These are phyloP conservation scores for Orientallactaga sibirica DNA, from an alignment of 2,797 vertebrate species.

Conservation along the genomic window DNA sequence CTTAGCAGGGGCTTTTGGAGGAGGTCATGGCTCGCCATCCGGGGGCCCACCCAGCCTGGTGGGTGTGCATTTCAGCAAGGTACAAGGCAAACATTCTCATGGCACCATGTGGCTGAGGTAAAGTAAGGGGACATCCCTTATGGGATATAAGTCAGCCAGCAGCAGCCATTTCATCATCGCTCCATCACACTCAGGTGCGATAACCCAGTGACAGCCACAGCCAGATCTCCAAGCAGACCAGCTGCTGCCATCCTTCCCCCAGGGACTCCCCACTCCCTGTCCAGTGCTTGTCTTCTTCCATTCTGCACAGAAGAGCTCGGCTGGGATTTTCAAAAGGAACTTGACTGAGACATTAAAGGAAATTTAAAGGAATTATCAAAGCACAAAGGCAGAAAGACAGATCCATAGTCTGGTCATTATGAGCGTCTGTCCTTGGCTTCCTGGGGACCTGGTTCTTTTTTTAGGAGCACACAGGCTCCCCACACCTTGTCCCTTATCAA, in stretches of 20 bases:
- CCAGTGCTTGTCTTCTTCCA: constrained; percentile 16
- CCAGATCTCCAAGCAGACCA: background rate
- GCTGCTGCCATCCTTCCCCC: background rate
- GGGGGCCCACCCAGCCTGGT: background rate
- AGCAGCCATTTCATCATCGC: too few species aligned
- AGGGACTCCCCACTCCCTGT: background rate
- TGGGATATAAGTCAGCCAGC: background rate
- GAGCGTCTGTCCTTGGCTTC: constrained; percentile 62
- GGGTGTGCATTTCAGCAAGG: background rate
- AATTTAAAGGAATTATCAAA: constrained; percentile 71
- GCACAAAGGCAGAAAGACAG: constrained; percentile 22
- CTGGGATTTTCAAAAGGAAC: constrained; percentile 68
- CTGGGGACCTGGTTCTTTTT: constrained; percentile 12
- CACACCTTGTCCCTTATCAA: background rate
- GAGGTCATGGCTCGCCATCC: background rate
- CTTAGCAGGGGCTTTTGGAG: background rate
- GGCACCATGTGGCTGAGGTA: background rate
- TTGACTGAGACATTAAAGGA: constrained; percentile 76
- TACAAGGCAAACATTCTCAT: background rate
- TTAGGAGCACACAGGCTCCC: background rate
- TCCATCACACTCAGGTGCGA: background rate
- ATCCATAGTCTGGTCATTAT: constrained; percentile 22
- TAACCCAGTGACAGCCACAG: background rate
- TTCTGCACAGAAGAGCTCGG: constrained; percentile 5
- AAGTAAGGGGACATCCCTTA: background rate